A percentile compares a stretch with the other conserved stretches of the same genome.
These are phyloP conservation scores for Ciconia boyciana DNA, from an alignment of 2,113 vertebrate genomes.

Conservation along the genomic window DNA sequence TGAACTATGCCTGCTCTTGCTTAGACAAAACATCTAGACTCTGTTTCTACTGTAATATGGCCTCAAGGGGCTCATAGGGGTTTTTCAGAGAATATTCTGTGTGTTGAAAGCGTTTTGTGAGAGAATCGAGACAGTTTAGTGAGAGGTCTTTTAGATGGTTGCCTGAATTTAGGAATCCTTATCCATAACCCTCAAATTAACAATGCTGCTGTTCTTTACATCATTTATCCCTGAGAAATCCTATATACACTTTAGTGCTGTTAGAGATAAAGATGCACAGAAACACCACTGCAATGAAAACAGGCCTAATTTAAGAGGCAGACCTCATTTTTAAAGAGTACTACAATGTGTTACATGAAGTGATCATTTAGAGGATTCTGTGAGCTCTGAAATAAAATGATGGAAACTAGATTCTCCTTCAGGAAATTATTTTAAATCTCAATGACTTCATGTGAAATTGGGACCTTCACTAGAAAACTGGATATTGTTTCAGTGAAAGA, in stretches of 20 bases:
- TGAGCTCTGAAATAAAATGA: not conserved
- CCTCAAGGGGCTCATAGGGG: not conserved
- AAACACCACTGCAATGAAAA: not conserved
- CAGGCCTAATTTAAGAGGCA: not conserved
- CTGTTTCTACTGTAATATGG: not conserved
- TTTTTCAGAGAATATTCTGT: not conserved
- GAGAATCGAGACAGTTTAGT: not conserved
- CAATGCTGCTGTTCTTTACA: not conserved
- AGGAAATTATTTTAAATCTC: not conserved
- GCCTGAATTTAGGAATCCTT: not conserved
- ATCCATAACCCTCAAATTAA: not conserved
- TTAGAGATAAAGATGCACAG: not conserved
- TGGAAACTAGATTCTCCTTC: not conserved
- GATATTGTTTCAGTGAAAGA: not conserved
- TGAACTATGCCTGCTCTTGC: not conserved
- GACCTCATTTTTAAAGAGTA: conserved; percentile 7
- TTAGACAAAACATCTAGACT: not conserved
- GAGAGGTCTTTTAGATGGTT: not conserved
- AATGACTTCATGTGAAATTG: not conserved
- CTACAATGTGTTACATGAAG: not conserved
- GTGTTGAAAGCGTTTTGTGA: not conserved
- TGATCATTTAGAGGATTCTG: not conserved
- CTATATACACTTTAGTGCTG: not conserved
- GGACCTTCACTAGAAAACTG: not conserved
- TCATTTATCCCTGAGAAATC: not conserved